These are phyloP conservation scores for Ciconia nigra DNA, from an alignment of 2,797 vertebrate species.

Conservation along the genomic window DNA sequence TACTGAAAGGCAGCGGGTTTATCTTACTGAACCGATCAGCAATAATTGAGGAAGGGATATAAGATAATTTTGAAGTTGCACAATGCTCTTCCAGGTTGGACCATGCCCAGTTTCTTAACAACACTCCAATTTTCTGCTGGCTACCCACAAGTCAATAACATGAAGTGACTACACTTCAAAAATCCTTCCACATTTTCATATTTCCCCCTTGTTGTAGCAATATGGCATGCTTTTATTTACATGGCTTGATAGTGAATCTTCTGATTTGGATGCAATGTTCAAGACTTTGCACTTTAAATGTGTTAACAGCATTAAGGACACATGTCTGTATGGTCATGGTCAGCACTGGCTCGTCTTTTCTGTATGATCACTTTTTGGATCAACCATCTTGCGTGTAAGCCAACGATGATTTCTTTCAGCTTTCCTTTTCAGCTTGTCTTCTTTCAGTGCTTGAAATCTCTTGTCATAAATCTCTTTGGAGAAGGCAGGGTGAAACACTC, in stretches of 20 bases:
- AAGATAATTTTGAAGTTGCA: neutral
- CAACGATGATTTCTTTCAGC: neutral
- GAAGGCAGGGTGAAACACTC: neutral
- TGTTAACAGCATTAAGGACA: neutral
- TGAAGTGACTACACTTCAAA: neutral
- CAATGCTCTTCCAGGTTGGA: neutral
- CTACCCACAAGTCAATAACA: neutral
- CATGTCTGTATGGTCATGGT: fast-evolving
- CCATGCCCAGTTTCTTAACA: neutral
- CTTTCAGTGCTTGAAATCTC: neutral
- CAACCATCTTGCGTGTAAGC: neutral
- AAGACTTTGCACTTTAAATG: neutral
- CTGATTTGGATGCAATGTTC: neutral
- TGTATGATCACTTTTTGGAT: neutral
- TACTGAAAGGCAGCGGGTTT: neutral
- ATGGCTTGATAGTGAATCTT: neutral
- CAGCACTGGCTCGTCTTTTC: neutral
- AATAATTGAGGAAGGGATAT: neutral
- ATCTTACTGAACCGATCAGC: neutral
- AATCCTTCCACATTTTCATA: neutral
- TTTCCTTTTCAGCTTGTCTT: neutral
- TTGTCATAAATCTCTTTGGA: neutral
- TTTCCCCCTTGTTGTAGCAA: neutral
- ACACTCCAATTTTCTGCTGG: neutral
- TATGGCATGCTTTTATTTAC: neutral